Percentiles rank a stretch among this genome's conserved stretches.
Conservation (phyloP, 2,888 invertebrate genomes). For the Ochropacha duplaris region DNA sequence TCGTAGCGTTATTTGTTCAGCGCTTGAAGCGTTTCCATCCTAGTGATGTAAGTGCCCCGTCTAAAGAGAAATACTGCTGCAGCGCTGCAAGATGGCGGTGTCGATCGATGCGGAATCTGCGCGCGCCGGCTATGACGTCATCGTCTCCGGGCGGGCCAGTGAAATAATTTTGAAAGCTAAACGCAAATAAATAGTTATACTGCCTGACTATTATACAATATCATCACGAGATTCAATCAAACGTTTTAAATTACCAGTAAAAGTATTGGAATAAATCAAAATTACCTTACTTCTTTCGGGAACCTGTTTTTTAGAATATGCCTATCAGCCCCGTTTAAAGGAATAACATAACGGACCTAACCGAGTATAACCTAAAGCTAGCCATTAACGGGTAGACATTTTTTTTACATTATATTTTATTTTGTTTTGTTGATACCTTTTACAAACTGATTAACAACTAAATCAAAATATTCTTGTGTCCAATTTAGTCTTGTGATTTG, state of each 20-base stretch:
- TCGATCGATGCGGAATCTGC: slow-evolving; percentile 71
- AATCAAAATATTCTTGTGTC: no score
- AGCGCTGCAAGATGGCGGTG: slow-evolving; percentile 56
- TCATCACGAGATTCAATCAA: not conserved
- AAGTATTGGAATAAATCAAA: no score
- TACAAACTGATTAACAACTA: no score
- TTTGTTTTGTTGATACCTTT: not conserved
- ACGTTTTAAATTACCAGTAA: no score
- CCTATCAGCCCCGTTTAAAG: not conserved
- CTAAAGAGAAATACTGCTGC: slow-evolving; percentile 48
- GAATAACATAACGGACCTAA: not conserved
- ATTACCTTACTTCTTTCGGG: no score
- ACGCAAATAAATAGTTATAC: slow-evolving; percentile 18
- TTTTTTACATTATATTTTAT: not conserved
- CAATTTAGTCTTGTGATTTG: no score
- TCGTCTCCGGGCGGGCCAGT: slow-evolving; percentile 62
- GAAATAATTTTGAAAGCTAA: slow-evolving; percentile 55
- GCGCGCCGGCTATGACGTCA: slow-evolving; percentile 78
- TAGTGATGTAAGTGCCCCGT: slow-evolving; percentile 19
- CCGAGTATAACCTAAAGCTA: not conserved
- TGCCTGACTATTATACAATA: slow-evolving; percentile 13
- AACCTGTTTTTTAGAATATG: no score
- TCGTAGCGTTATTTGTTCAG: slow-evolving; percentile 34
- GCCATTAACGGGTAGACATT: not conserved
- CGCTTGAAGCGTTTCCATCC: slow-evolving; percentile 48